A percentile compares a stretch with the other conserved stretches of the same genome.
Evolutionary conservation across 2,888 invertebrate species (phyloP).

Genomic region (Synanthedon tipuliformis): DNA sequence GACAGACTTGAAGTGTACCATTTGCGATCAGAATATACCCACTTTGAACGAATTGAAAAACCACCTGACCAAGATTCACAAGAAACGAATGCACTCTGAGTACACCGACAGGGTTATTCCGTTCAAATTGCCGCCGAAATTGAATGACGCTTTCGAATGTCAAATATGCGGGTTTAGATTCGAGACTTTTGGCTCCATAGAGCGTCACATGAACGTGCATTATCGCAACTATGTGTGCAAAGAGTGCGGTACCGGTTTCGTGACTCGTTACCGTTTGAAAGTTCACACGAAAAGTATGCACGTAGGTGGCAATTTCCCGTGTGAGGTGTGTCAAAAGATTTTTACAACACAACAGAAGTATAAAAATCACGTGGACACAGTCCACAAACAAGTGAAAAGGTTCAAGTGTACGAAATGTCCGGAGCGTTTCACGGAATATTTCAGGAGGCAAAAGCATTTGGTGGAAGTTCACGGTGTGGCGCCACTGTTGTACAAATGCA

Average conservation of each 20-base stretch:
- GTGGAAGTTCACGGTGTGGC: conserved; percentile 37
- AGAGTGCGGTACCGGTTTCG: conserved; percentile 48
- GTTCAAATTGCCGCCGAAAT: conserved; percentile 3
- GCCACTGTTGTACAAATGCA: conserved; percentile 41
- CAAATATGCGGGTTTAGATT: conserved; percentile 43
- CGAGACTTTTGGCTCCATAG: conserved; percentile 52
- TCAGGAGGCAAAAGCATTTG: conserved; percentile 43
- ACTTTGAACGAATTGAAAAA: conserved; percentile 1
- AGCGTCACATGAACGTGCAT: conserved; percentile 55
- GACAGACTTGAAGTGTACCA: conserved; percentile 4
- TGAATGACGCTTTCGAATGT: conserved; percentile 28
- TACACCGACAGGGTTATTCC: conserved; percentile 5
- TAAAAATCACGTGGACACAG: conserved; percentile 38
- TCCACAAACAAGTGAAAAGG: conserved; percentile 36
- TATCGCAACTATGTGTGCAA: conserved; percentile 50
- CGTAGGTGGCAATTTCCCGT: conserved; percentile 26
- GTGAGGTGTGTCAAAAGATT: conserved; percentile 40
- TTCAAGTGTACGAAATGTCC: conserved; percentile 47
- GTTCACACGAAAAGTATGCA: conserved; percentile 45
- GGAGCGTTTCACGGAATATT: conserved; percentile 43
- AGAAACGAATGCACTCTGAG: conserved; percentile 2
- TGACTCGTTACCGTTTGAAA: conserved; percentile 42
- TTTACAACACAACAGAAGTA: conserved; percentile 36
- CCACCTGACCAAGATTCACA: conserved; percentile 3
- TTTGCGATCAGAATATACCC: conserved; percentile 1